Evolutionary conservation across 2,888 invertebrate species (phyloP).

Genomic region (Caenorhabditis sinica): DNA sequence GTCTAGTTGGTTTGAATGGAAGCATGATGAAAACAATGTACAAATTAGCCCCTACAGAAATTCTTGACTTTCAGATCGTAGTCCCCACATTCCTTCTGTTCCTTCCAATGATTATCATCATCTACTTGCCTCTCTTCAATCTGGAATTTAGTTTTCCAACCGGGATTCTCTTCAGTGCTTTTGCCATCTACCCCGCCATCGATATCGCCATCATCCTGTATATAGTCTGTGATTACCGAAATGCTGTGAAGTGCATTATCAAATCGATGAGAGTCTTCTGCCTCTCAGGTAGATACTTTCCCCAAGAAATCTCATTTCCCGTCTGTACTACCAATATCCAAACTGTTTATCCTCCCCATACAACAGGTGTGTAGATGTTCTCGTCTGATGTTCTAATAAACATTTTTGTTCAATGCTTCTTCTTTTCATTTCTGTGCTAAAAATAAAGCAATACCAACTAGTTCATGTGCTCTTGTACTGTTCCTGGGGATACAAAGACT

Average conservation of each 20-base stretch:
- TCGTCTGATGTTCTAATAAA: background rate
- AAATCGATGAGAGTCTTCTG: background rate
- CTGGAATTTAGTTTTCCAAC: conserved; percentile 37
- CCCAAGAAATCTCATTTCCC: conserved; percentile 9
- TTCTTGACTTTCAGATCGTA: conserved; percentile 7
- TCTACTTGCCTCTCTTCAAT: conserved; percentile 36
- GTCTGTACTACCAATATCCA: background rate
- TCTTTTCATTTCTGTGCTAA: background rate
- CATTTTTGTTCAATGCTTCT: background rate
- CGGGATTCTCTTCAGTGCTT: conserved; percentile 32
- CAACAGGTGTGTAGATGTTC: conserved; percentile 10
- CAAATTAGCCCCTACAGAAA: background rate
- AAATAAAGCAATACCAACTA: background rate
- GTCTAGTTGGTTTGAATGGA: too few species aligned
- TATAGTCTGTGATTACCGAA: conserved; percentile 38
- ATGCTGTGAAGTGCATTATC: background rate
- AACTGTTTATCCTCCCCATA: background rate
- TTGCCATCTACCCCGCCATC: conserved; percentile 41
- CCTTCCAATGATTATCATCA: conserved; percentile 27
- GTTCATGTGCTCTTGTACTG: background rate
- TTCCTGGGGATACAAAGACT: background rate
- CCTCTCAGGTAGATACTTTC: background rate
- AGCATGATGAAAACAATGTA: too few species aligned
- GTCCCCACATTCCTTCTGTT: conserved; percentile 30
- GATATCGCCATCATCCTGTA: conserved; percentile 33